Conservation (phyloP, 2,888 invertebrate genomes). For the Cataglyphis albicans region DNA sequence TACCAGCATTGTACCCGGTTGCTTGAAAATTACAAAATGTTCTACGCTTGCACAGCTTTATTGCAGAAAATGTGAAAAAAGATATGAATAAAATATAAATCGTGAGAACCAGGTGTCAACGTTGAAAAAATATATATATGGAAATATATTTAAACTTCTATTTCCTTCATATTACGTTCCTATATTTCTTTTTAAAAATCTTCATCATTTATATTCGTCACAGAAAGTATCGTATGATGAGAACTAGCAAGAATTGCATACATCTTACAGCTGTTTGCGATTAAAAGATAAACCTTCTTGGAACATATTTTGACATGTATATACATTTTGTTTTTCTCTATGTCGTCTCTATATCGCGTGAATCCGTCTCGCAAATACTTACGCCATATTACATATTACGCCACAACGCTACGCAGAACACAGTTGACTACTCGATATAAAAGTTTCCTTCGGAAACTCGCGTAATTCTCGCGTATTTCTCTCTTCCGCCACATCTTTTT, state of each 20-base stretch:
- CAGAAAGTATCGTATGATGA: not conserved
- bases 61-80: not conserved
- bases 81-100: not conserved
- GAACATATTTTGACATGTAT: not conserved
- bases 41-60: not conserved
- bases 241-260: not conserved
- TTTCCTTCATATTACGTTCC: no score
- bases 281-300: not conserved
- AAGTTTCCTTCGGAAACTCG: slow-evolving; percentile 33
- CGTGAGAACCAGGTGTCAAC: not conserved
- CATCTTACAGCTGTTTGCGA: not conserved
- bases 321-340: not conserved
- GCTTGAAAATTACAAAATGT: not conserved
- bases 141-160: no score
- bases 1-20: slow-evolving; percentile 9
- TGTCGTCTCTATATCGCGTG: not conserved
- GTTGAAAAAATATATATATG: not conserved
- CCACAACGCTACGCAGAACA: not conserved
- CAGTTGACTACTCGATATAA: slow-evolving; percentile 35
- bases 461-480: slow-evolving; percentile 24
- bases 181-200: not conserved
- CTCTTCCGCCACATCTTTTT: slow-evolving; percentile 20
- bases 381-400: not conserved
- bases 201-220: not conserved
- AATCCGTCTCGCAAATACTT: slow-evolving; percentile 4